Percentiles rank a stretch among this genome's conserved stretches.
phyloP scores from a whole-genome alignment of 2,888 invertebrate genomes.

The Nezara viridula region DNA sequence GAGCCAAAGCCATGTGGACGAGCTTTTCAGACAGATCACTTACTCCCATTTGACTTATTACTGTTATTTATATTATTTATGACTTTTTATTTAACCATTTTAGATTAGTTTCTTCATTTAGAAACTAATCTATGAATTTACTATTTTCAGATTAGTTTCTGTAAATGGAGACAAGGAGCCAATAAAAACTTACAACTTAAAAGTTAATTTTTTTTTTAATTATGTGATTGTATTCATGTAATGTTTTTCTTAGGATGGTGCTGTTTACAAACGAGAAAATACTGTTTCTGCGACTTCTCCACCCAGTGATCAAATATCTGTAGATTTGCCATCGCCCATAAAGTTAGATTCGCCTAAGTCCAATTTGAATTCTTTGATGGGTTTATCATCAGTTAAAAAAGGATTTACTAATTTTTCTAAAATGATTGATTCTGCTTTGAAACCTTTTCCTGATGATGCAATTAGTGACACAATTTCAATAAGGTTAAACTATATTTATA shows the following conservation, averaged over 20 bases:
- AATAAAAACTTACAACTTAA: not conserved
- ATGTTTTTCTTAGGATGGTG: slow-evolving; percentile 62
- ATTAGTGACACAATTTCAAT: slow-evolving; percentile 81
- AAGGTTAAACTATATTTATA: slow-evolving; percentile 68
- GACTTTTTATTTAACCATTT: no score
- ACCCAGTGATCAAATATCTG: slow-evolving; percentile 62
- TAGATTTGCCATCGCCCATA: slow-evolving; percentile 58
- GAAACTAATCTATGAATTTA: no score
- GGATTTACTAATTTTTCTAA: slow-evolving; percentile 87
- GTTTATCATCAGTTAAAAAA: slow-evolving; percentile 74
- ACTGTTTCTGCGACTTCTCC: slow-evolving; percentile 59
- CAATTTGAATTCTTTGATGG: slow-evolving; percentile 62
- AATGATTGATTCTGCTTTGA: slow-evolving; percentile 85
- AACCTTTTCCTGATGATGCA: slow-evolving; percentile 79
- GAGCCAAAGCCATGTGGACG: no score
- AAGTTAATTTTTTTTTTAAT: not conserved
- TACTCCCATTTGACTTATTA: no score
- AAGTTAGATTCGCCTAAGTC: slow-evolving; percentile 61
- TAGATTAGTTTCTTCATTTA: no score
- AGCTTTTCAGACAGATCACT: no score
- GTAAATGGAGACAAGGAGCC: not conserved
- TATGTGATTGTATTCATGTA: not conserved
- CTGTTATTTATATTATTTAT: no score
- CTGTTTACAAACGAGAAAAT: slow-evolving; percentile 63
- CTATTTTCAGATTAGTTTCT: no score